Evolutionary conservation across 2,888 invertebrate genomes (phyloP).

Genomic region (Alviniconcha strummeri): DNA sequence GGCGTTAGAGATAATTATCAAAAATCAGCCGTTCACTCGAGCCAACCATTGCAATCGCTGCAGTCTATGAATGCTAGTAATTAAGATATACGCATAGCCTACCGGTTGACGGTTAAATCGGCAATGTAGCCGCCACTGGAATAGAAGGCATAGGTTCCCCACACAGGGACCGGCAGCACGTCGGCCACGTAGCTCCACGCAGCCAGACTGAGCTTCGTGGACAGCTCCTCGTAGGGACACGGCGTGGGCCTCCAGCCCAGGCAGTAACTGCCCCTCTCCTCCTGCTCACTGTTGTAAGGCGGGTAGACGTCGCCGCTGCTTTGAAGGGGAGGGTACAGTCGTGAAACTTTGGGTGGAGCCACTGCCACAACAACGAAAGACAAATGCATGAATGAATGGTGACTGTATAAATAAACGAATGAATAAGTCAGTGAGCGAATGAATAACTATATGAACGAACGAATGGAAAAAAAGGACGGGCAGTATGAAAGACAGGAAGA

Average conservation of each 20-base stretch:
- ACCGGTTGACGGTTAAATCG: constrained; percentile 43
- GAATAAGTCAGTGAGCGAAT: too few relatives aligned
- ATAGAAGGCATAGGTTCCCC: constrained; percentile 49
- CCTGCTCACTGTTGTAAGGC: constrained; percentile 39
- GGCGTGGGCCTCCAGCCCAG: constrained; percentile 42
- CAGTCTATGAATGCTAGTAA: too few relatives aligned
- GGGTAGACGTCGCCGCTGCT: constrained; percentile 20
- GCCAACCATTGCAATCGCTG: too few relatives aligned
- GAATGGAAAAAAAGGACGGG: too few relatives aligned
- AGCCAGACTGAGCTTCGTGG: constrained; percentile 35
- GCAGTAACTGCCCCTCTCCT: constrained; percentile 45
- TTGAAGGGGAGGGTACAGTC: constrained; percentile 15
- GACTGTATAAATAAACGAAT: too few relatives aligned
- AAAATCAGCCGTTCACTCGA: too few relatives aligned
- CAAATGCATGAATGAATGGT: too few relatives aligned
- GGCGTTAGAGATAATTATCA: too few relatives aligned
- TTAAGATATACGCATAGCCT: too few relatives aligned
- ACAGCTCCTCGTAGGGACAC: constrained; percentile 34
- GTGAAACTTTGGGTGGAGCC: neutral
- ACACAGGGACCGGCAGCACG: constrained; percentile 46
- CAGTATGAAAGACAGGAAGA: too few relatives aligned
- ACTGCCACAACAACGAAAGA: too few relatives aligned
- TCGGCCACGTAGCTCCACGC: constrained; percentile 49
- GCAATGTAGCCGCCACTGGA: constrained; percentile 53
- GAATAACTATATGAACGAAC: too few relatives aligned